Conservation (phyloP, 1,140 invertebrate species). For the Drosophila sechellia region DNA sequence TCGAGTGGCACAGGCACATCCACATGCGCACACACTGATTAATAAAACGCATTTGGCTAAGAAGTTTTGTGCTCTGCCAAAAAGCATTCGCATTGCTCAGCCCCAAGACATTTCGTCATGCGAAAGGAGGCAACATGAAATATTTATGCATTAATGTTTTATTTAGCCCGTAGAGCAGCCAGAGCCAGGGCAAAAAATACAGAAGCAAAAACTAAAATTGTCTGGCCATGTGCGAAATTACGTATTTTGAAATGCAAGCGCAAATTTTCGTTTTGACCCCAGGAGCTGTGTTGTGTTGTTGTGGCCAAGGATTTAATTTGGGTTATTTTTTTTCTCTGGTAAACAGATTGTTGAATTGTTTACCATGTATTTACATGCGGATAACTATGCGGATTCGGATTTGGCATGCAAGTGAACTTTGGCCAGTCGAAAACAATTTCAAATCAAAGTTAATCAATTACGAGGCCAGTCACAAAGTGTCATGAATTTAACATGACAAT, state of each 20-base stretch:
- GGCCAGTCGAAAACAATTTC: constrained; percentile 40
- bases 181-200: not conserved
- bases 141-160: constrained; percentile 52
- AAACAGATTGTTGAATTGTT: constrained; percentile 46
- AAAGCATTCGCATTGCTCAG: constrained; percentile 47
- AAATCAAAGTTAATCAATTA: constrained; percentile 81
- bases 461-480: constrained; percentile 61
- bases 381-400: constrained; percentile 31
- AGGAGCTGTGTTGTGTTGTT: constrained; percentile 15
- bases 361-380: constrained; percentile 50
- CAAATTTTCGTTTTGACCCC: constrained; percentile 39
- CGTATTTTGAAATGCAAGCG: constrained; percentile 40
- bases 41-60: constrained; percentile 80
- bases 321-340: constrained; percentile 18
- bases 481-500: constrained; percentile 53
- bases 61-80: constrained; percentile 63
- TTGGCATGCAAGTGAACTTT: constrained; percentile 36
- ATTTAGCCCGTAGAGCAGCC: constrained; percentile 19
- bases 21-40: constrained; percentile 63
- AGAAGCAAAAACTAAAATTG: constrained; percentile 8
- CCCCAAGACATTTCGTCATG: constrained; percentile 42
- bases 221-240: constrained; percentile 54
- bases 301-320: constrained; percentile 40
- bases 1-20: constrained; percentile 59
- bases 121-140: constrained; percentile 36